Conservation (phyloP, 2,113 vertebrate species). For the Callopanchax toddi region DNA sequence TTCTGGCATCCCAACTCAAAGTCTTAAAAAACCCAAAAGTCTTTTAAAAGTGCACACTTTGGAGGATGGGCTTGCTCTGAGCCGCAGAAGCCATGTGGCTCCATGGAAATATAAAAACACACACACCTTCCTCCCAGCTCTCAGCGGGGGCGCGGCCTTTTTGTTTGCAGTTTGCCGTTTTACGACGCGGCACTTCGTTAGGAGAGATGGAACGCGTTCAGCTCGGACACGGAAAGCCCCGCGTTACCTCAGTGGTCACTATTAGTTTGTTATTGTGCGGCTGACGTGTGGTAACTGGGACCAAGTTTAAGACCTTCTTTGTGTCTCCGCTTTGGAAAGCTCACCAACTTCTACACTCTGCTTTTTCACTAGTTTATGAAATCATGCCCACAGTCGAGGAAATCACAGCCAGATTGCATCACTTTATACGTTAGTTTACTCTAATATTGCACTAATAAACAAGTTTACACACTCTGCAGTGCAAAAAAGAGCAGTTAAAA, state of each 20-base stretch:
- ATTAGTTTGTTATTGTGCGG: constrained; percentile 47
- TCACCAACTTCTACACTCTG: background rate
- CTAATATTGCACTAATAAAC: constrained; percentile 11
- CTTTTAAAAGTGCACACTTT: background rate
- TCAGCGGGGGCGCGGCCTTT: constrained; percentile 41
- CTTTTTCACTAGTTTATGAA: constrained; percentile 41
- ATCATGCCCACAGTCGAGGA: constrained; percentile 32
- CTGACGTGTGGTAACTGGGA: constrained; percentile 24
- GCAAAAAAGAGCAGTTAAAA: background rate
- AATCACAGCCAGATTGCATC: constrained; percentile 16
- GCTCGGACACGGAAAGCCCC: constrained; percentile 38
- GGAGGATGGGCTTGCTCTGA: background rate
- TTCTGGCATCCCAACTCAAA: background rate
- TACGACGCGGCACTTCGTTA: constrained; percentile 59
- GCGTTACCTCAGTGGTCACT: constrained; percentile 17
- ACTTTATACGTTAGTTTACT: constrained; percentile 25
- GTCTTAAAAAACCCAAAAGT: background rate
- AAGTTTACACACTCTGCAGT: constrained; percentile 8
- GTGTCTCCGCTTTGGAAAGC: constrained; percentile 21
- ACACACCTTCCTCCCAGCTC: constrained; percentile 13
- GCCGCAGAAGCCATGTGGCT: constrained; percentile 9
- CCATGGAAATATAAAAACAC: constrained; percentile 16
- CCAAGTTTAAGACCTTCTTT: constrained; percentile 27
- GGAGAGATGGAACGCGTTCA: constrained; percentile 21
- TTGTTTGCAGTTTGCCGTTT: constrained; percentile 58